Conservation (phyloP, 2,888 invertebrate genomes). For the Rhagonycha fulva region DNA sequence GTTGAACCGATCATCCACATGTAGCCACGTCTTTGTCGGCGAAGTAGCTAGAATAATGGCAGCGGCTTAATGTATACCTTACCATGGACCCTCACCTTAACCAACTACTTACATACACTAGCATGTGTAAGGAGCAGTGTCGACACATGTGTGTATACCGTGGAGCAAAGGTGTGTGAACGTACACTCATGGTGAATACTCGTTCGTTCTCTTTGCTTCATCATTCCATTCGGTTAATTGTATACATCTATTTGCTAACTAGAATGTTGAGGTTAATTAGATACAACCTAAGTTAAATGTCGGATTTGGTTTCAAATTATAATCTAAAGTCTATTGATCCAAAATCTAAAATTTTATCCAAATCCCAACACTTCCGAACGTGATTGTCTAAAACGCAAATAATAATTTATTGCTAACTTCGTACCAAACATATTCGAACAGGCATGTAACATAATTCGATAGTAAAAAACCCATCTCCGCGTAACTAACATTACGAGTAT, state of each 20-base stretch:
- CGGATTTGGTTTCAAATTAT: background rate
- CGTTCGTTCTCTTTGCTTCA: constrained; percentile 24
- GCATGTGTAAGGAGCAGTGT: constrained; percentile 55
- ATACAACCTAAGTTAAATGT: constrained; percentile 9
- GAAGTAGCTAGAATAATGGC: constrained; percentile 54
- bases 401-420: background rate
- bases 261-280: constrained; percentile 25
- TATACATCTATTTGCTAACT: constrained; percentile 45
- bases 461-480: background rate
- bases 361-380: background rate
- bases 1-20: constrained; percentile 26
- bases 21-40: constrained; percentile 49
- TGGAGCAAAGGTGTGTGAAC: constrained; percentile 49
- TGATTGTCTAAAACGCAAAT: background rate
- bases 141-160: constrained; percentile 52
- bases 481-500: background rate
- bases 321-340: background rate
- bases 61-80: constrained; percentile 51
- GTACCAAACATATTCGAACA: background rate
- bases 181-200: constrained; percentile 45
- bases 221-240: constrained; percentile 40
- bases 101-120: constrained; percentile 53
- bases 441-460: background rate
- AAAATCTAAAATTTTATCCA: background rate
- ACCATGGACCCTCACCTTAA: constrained; percentile 50